Base-by-base conservation (phyloP, 2,113 vertebrate genomes). In the Verasper variegatus region DNA sequence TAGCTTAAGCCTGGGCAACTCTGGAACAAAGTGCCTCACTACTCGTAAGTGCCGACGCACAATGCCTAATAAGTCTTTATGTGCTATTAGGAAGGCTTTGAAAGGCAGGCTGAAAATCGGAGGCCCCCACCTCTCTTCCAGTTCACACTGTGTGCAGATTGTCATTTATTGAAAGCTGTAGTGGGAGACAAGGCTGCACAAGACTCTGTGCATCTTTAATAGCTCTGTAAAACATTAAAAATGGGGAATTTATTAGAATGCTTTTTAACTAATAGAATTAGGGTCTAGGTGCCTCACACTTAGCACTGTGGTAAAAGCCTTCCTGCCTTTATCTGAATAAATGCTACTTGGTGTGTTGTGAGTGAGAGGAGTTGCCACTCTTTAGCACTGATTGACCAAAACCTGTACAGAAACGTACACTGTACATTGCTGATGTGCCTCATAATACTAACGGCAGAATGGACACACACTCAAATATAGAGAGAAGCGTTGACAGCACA, bases 181-280 rank as follows among this genome's bases (percentile, higher is more conserved):
- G 92, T 92, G 83, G 91, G 73, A 74, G 91, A 86, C 85, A 84
- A 77, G 81, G 83, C 88, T 78, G 71, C 63, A 72, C 67, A 24
- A 81, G 73, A 80, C 76, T 74, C 65, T 56, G 74, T 69, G 17
- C 60, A 83, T 69, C 85, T 93, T 93, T 93, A 92, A 93, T 94
- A 92, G 91, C 88, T 74, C 71, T 74, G 79, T 83, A 78, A 87
- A 91, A 92, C 92, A 90, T 93, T 92, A 85, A 93, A 92, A 92
- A 92, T 89, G 85, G 80, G 62, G 83, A 85, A 93, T 94, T 93
- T 95, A 94, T 94, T 93, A 90, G 86, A 76, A 61, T 81, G 88
- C 89, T 92, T 94, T 94, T 94, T 92, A 92, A 92, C 91, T 91
- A 94, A 93, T 93, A n/a, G 93, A 94, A 92, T 93, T 76, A 82